Evolutionary conservation across 1,140 invertebrate genomes (phyloP).

Genomic region (Macrobrachium rosenbergii): DNA sequence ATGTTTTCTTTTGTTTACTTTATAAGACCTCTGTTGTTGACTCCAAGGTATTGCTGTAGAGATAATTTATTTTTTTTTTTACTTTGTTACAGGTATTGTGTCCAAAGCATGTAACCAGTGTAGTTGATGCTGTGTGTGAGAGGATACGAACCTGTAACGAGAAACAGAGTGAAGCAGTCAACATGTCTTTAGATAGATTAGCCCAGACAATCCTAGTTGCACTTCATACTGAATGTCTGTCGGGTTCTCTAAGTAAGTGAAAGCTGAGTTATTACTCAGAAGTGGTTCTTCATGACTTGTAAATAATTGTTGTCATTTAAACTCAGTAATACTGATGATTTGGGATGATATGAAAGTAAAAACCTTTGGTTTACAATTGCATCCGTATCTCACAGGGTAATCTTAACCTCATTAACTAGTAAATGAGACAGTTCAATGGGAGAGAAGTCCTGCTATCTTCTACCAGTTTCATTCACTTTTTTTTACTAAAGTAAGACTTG

Average conservation of each 20-base stretch:
- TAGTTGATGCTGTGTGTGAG: constrained; percentile 51
- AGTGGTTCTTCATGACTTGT: background rate
- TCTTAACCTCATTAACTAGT: too few relatives aligned
- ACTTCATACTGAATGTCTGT: constrained; percentile 49
- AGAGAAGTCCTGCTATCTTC: too few relatives aligned
- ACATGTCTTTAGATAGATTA: constrained; percentile 40
- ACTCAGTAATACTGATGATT: background rate
- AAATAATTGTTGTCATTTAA: background rate
- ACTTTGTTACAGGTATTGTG: constrained; percentile 36
- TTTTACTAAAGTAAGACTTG: too few relatives aligned
- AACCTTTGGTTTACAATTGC: too few relatives aligned
- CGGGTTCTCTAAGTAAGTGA: constrained; percentile 51
- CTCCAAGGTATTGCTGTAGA: background rate
- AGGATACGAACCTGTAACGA: constrained; percentile 21
- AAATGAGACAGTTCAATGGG: too few relatives aligned
- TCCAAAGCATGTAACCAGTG: constrained; percentile 47
- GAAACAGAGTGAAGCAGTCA: constrained; percentile 9
- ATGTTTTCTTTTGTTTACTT: background rate
- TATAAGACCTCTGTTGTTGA: background rate
- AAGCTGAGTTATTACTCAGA: background rate
- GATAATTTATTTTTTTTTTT: background rate
- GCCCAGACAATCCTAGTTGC: constrained; percentile 48
- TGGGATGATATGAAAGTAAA: too few relatives aligned
- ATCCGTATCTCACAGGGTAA: too few relatives aligned
- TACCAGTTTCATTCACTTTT: too few relatives aligned